These are phyloP conservation scores for Cebus imitator DNA, from an alignment of 2,113 vertebrate genomes.

Conservation along the genomic window DNA sequence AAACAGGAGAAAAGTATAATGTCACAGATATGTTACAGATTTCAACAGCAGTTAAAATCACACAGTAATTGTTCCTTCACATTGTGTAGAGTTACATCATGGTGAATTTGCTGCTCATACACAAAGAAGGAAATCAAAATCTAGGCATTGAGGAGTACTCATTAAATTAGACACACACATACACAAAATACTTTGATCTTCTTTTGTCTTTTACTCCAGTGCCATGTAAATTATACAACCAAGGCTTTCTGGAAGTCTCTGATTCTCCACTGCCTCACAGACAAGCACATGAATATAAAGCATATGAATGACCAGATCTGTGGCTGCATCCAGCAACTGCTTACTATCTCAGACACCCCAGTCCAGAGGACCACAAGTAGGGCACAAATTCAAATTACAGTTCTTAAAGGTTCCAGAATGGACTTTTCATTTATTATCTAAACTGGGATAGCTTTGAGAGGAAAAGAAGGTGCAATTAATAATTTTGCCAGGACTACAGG, in stretches of 20 bases:
- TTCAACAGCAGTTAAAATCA: slow-evolving; percentile 23
- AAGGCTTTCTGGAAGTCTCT: not conserved
- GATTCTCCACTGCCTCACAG: not conserved
- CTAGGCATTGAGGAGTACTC: not conserved
- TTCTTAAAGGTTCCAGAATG: not conserved
- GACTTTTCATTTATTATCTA: not conserved
- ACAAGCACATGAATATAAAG: not conserved
- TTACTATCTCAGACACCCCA: not conserved
- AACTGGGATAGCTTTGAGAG: not conserved
- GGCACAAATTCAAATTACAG: not conserved
- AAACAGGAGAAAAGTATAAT: not conserved
- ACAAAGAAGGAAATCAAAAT: not conserved
- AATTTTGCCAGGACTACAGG: not conserved
- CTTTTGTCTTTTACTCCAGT: not conserved
- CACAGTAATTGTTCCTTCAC: not conserved
- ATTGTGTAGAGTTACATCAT: not conserved
- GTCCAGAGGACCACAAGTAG: not conserved
- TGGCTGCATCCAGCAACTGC: too few species aligned
- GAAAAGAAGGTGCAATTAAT: not conserved
- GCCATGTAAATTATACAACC: not conserved
- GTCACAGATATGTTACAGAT: not conserved
- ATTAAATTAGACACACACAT: not conserved
- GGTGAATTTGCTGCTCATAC: not conserved
- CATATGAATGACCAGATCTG: not conserved
- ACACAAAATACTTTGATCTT: not conserved